These are phyloP conservation scores for Atrichornis clamosus DNA, from an alignment of 2,113 vertebrate species.

Conservation along the genomic window DNA sequence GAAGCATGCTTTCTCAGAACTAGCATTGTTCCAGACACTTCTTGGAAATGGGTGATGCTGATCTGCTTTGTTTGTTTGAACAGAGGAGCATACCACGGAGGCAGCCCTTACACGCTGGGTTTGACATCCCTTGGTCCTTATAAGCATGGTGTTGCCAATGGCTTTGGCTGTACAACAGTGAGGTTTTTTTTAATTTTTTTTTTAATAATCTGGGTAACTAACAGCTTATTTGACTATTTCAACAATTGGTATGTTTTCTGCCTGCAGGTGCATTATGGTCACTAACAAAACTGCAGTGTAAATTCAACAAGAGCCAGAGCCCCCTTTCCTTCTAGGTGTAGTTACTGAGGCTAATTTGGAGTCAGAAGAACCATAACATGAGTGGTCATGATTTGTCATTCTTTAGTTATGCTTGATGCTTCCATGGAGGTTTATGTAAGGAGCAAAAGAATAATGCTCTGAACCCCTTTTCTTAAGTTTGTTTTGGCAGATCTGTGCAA, in stretches of 20 bases:
- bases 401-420: background rate
- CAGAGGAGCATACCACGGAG: slow-evolving; percentile 91
- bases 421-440: background rate
- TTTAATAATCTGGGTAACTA: background rate
- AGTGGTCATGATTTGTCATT: background rate
- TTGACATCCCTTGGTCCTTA: slow-evolving; percentile 79
- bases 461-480: background rate
- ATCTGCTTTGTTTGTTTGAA: slow-evolving; percentile 5
- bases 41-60: background rate
- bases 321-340: fast-evolving
- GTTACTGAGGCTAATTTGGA: background rate
- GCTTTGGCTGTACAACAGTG: slow-evolving; percentile 80
- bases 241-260: background rate
- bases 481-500: background rate
- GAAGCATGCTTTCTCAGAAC: background rate
- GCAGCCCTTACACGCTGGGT: slow-evolving; percentile 78
- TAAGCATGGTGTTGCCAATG: slow-evolving; percentile 77
- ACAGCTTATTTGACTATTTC: background rate
- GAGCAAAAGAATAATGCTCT: background rate
- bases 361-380: fast-evolving
- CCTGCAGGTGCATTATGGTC: background rate
- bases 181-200: background rate
- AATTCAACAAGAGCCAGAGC: background rate
- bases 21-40: background rate
- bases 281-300: background rate